A percentile compares a stretch with the other conserved stretches of the same genome.
Conservation (phyloP, 2,888 invertebrate species). For the Ophonus ardosiacus region DNA sequence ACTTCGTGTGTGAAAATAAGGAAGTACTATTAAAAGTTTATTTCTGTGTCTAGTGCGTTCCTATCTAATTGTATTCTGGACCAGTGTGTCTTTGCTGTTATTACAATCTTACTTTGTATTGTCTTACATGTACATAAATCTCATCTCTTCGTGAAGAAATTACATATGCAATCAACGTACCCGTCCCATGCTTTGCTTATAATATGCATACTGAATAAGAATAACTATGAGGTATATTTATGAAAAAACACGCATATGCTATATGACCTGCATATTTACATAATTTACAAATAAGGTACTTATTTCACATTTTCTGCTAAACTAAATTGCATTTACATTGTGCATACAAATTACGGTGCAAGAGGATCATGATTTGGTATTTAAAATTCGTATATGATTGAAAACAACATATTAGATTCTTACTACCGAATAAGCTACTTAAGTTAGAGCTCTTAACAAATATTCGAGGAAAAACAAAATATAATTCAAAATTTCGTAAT, state of each 20-base stretch:
- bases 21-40: background rate
- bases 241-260: constrained; percentile 31
- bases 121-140: background rate
- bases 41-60: background rate
- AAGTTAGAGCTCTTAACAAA: no score
- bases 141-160: background rate
- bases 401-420: no score
- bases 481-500: no score
- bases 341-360: constrained; percentile 16
- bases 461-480: no score
- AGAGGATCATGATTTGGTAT: background rate
- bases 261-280: constrained; percentile 16
- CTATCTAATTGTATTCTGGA: background rate
- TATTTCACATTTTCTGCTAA: constrained; percentile 22
- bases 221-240: constrained; percentile 40
- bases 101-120: background rate
- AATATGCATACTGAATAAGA: constrained; percentile 31
- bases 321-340: constrained; percentile 32
- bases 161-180: constrained; percentile 31
- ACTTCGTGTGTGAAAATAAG: background rate
- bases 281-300: constrained; percentile 17
- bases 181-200: constrained; percentile 19
- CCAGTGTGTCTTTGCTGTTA: background rate
- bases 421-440: no score
- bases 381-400: no score